A percentile compares a stretch with the other conserved stretches of the same genome.
phyloP scores from a whole-genome alignment of 2,113 vertebrate species.

The Saguinus midas region DNA sequence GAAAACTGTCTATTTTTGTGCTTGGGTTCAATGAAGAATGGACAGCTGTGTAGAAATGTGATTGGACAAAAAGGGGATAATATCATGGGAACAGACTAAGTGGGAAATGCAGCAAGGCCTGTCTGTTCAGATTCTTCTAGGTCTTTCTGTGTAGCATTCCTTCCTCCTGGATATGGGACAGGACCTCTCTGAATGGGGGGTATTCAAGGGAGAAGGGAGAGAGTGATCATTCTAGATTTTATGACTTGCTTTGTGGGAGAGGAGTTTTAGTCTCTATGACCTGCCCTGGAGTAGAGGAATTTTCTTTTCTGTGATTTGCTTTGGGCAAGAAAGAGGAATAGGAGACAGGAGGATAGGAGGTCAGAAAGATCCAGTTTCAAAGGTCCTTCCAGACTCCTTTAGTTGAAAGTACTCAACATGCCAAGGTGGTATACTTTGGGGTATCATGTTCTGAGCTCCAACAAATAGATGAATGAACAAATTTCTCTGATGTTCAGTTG shows the following conservation, averaged over 20 bases:
- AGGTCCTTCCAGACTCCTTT: background rate
- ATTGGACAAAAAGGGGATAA: background rate
- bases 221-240: background rate
- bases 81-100: background rate
- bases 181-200: background rate
- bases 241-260: background rate
- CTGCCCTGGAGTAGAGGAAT: background rate
- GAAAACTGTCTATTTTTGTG: background rate
- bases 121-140: background rate
- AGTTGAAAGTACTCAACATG: background rate
- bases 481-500: background rate
- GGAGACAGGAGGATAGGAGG: background rate
- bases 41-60: background rate
- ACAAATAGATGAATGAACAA: background rate
- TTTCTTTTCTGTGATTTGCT: background rate
- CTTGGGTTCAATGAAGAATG: background rate
- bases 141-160: background rate
- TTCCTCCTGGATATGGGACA: background rate
- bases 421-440: background rate
- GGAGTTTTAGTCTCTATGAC: background rate
- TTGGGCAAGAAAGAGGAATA: background rate
- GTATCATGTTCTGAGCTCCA: background rate
- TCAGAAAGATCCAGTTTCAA: background rate
- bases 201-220: background rate
- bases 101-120: background rate